A percentile compares a stretch with the other conserved stretches of the same genome.
Evolutionary conservation across 53 echinoderm and acorn worm species (phyloP).

Genomic region (Holothuria scabra): DNA sequence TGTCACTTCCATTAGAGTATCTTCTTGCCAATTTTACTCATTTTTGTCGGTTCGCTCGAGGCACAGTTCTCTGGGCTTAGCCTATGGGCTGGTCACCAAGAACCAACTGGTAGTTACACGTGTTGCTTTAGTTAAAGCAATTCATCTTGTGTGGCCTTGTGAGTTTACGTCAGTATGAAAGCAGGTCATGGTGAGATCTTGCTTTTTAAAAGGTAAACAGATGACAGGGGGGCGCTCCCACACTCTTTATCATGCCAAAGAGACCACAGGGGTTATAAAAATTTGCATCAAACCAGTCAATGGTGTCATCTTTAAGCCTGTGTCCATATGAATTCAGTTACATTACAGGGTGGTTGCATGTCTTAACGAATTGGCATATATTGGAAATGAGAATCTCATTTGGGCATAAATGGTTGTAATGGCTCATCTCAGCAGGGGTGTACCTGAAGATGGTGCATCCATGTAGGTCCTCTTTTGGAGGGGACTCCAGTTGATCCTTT

Average conservation of each 20-base stretch:
- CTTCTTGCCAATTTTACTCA: conserved; percentile 16
- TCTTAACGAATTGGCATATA: background rate
- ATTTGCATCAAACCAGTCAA: background rate
- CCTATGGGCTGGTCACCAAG: background rate
- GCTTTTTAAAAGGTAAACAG: conserved; percentile 36
- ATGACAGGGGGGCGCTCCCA: background rate
- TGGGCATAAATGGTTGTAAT: background rate
- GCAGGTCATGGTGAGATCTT: background rate
- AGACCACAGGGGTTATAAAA: conserved; percentile 14
- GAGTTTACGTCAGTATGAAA: background rate
- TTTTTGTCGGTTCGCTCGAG: background rate
- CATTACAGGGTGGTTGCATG: background rate
- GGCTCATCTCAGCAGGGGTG: conserved; percentile 1
- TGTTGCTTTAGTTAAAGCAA: background rate
- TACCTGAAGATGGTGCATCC: background rate
- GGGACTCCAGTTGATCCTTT: conserved; percentile 8
- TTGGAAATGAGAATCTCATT: conserved; percentile 20
- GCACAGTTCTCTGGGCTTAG: background rate
- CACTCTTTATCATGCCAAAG: background rate
- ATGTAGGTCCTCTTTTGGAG: conserved; percentile 21
- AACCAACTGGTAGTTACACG: background rate
- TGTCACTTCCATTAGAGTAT: background rate
- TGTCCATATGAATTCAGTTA: conserved; percentile 4
- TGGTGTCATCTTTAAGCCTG: conserved; percentile 19
- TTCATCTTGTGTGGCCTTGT: conserved; percentile 25